phyloP scores from a whole-genome alignment of 2,797 vertebrate genomes.

The Darevskia mixta region DNA sequence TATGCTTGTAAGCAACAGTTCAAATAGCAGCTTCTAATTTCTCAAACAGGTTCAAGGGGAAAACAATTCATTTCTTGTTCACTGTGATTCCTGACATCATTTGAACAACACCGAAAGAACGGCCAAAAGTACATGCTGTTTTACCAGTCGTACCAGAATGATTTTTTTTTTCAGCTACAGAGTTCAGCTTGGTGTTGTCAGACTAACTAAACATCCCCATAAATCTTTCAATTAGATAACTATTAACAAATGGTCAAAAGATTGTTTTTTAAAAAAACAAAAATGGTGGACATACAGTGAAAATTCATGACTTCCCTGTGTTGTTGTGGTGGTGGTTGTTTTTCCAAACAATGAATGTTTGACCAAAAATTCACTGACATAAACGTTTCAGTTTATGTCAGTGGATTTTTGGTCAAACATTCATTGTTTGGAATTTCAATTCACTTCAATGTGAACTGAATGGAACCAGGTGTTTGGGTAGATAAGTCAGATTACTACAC shows the following conservation, averaged over 20 bases:
- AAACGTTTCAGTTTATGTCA: too few species aligned
- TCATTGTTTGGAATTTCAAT: background rate
- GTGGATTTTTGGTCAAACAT: too few species aligned
- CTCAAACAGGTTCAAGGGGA: background rate
- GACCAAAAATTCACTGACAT: background rate
- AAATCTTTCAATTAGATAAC: slow-evolving; percentile 13
- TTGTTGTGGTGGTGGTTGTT: background rate
- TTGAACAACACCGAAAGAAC: slow-evolving; percentile 30
- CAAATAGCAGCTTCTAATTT: slow-evolving; percentile 32
- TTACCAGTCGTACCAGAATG: slow-evolving; percentile 25
- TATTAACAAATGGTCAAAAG: too few species aligned
- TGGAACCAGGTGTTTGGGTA: background rate
- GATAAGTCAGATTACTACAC: background rate
- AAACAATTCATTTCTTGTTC: background rate
- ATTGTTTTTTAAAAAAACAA: background rate
- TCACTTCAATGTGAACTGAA: background rate
- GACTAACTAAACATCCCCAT: slow-evolving; percentile 28
- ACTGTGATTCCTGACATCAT: background rate
- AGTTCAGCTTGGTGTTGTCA: background rate
- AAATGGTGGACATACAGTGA: background rate
- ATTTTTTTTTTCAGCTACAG: slow-evolving; percentile 5
- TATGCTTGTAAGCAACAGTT: background rate
- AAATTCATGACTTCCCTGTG: slow-evolving; percentile 15
- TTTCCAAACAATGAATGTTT: background rate
- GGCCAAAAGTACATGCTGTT: slow-evolving; percentile 34